Percentiles rank a stretch among this genome's conserved stretches.
Conservation (phyloP, 2,888 invertebrate species). For the Luperina nickerlii region DNA sequence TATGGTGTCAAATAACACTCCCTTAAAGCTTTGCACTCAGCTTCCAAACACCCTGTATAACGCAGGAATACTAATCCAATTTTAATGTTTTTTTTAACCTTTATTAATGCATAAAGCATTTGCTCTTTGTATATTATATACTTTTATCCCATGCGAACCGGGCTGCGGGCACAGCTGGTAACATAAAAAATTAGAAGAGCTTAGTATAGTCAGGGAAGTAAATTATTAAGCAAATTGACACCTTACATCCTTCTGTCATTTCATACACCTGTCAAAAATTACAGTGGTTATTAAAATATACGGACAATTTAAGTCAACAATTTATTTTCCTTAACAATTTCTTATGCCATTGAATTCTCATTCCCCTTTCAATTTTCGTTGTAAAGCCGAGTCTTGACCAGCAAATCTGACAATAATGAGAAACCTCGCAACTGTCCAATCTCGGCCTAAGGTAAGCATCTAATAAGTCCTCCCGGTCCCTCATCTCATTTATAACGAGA, state of each 20-base stretch:
- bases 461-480: constrained; percentile 34
- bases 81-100: too few species aligned
- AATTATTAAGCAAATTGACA: neutral
- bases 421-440: constrained; percentile 24
- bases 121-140: neutral
- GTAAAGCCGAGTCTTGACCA: constrained; percentile 4
- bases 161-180: neutral
- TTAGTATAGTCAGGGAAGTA: neutral
- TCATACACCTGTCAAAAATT: neutral
- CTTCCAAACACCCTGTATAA: too few species aligned
- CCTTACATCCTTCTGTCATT: neutral
- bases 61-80: too few species aligned
- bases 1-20: too few species aligned
- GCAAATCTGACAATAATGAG: constrained; percentile 34
- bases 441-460: constrained; percentile 16
- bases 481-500: constrained; percentile 13
- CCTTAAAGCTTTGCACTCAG: too few species aligned
- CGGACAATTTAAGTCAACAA: neutral
- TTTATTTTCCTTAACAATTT: neutral
- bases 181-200: neutral
- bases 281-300: neutral
- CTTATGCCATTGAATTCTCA: neutral
- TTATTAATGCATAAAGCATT: neutral
- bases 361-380: neutral
- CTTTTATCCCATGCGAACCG: neutral